A percentile compares a stretch with the other conserved stretches of the same genome.
Conservation (phyloP, 2,797 vertebrate genomes). For the Muscicapa striata region DNA sequence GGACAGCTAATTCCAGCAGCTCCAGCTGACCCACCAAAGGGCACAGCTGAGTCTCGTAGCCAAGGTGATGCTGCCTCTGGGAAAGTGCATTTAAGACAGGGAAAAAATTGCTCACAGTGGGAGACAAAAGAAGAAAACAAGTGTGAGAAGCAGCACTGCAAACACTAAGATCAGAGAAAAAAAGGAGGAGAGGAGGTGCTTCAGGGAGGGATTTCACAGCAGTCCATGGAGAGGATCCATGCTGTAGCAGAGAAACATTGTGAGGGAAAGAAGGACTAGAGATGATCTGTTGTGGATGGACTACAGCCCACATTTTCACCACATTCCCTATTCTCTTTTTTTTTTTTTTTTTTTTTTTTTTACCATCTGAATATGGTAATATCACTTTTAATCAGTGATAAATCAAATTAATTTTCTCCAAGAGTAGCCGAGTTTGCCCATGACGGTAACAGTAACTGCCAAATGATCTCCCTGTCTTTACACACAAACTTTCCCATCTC, state of each 20-base stretch:
- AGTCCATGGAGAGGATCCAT: fast-evolving
- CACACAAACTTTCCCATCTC: neutral
- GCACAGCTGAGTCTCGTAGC: fast-evolving
- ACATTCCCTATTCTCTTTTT: neutral
- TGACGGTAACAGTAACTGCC: neutral
- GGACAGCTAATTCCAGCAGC: neutral
- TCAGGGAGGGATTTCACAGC: too few species aligned
- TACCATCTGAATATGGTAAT: neutral
- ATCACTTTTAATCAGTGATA: neutral
- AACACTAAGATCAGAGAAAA: neutral
- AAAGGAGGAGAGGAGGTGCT: neutral
- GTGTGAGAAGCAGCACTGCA: neutral
- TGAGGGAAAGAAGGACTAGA: neutral
- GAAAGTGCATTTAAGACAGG: neutral
- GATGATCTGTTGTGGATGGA: neutral
- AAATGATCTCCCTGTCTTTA: neutral
- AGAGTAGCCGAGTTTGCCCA: fast-evolving
- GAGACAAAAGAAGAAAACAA: neutral
- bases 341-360: neutral
- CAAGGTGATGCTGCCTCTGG: neutral
- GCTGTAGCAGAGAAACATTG: neutral
- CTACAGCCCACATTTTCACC: fast-evolving
- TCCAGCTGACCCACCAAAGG: fast-evolving
- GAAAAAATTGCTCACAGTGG: fast-evolving
- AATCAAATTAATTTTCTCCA: neutral